Evolutionary conservation across 2,797 vertebrate genomes (phyloP), one percentile per base, ranked within the genome.

Genomic region (Mormyrops attenuatus): DNA sequence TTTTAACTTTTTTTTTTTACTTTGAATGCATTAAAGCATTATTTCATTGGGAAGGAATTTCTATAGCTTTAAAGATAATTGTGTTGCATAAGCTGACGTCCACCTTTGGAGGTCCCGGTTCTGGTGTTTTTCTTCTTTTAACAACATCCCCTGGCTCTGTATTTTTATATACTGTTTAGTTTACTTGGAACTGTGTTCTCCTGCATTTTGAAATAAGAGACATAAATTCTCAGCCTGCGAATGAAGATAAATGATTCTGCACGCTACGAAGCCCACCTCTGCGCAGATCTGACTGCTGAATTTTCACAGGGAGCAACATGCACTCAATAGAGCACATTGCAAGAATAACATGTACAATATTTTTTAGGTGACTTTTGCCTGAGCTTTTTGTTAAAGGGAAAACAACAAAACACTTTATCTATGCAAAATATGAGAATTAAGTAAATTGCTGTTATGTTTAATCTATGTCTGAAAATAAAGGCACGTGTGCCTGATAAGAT

Each of bases 171-270:
- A 80, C 91, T 91, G 88, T 91, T 93, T 92, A 91, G 89, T 92
- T 93, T 92, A 92, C 90, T 94, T 91, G 77, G 6, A 90, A 53
- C 88, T 91, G 91, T 85, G 92, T 94, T 92, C 91, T 91, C 22
- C n/a, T 90, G 84, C 66, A 77, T 93, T 94, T 91, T 85, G 91
- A 90, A 91, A 89, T 88, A 92, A 93, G 93, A 94, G 89, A 91
- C 91, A 92, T 91, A 92, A 92, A 92, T 93, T 93, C 92, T 93
- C 92, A 89, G n/a, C 90, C 66, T 89, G 57, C 89, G 90, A 95
- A 96, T 95, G 93, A 95, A 96, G 95, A 96, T 92, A 94, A 96
- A 97, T 94, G 93, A 89, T 89, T 89, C 89, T 17, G 84, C 66
- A 53, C 17, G 88, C 87, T 92, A 92, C 87, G 91, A 88, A 86